Evolutionary conservation across 2,797 vertebrate species (phyloP).

Genomic region (Chromobotia macracanthus): DNA sequence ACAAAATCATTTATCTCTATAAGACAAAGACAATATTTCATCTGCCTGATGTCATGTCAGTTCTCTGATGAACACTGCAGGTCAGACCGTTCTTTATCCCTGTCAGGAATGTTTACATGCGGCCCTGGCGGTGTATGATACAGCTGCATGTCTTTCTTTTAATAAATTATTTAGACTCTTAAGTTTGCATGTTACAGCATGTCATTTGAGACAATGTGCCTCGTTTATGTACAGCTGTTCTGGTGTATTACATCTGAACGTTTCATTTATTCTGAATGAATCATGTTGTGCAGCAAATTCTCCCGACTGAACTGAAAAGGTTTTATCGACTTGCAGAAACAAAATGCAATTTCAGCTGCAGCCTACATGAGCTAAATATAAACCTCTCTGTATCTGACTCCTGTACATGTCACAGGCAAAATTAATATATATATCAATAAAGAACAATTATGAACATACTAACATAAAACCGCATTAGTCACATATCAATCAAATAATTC

Average conservation of each 20-base stretch:
- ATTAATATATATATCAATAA: slow-evolving; percentile 41
- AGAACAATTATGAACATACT: slow-evolving; percentile 20
- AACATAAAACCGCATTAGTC: slow-evolving; percentile 22
- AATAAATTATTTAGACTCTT: slow-evolving; percentile 9
- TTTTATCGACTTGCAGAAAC: not conserved
- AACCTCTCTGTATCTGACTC: not conserved
- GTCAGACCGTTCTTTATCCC: slow-evolving; percentile 54
- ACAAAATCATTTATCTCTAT: slow-evolving; percentile 63
- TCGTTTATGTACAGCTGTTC: not conserved
- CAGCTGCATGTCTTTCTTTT: not conserved
- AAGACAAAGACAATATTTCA: slow-evolving; percentile 63
- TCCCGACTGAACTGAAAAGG: not conserved
- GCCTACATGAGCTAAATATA: slow-evolving; percentile 34
- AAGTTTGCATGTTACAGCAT: not conserved
- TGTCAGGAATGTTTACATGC: slow-evolving; percentile 54
- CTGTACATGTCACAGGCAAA: not conserved
- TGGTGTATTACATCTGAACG: slow-evolving; percentile 7
- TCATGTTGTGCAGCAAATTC: slow-evolving; percentile 9
- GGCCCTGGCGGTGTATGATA: not conserved
- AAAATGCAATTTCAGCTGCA: slow-evolving; percentile 7
- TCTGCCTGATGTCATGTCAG: slow-evolving; percentile 59
- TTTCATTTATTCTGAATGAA: slow-evolving; percentile 28
- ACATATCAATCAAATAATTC: slow-evolving; percentile 10
- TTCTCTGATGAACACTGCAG: slow-evolving; percentile 61
- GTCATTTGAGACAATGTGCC: not conserved